Conservation (phyloP, 1,140 invertebrate species). For the Euglossa dilemma region DNA sequence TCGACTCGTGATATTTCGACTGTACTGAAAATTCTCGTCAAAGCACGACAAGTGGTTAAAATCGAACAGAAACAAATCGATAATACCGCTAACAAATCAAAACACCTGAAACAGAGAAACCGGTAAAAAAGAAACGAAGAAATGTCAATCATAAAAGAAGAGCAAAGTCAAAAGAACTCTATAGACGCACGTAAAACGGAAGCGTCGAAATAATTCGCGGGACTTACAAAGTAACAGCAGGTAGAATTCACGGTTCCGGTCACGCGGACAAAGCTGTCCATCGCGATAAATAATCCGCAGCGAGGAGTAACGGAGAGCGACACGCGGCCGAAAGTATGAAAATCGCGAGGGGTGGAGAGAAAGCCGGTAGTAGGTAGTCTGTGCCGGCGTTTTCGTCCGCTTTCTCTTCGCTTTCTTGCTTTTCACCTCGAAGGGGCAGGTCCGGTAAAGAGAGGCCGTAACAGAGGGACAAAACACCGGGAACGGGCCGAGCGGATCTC, state of each 20-base stretch:
- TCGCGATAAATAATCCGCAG: neutral
- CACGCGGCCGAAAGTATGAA: neutral
- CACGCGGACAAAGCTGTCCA: neutral
- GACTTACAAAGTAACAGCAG: too few relatives aligned
- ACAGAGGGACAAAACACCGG: constrained; percentile 37
- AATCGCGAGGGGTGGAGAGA: neutral
- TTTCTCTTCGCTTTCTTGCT: constrained; percentile 33
- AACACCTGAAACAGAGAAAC: too few relatives aligned
- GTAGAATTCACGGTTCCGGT: neutral
- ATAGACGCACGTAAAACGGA: neutral
- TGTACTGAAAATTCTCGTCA: too few relatives aligned
- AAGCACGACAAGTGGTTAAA: too few relatives aligned
- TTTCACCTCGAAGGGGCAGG: constrained; percentile 18
- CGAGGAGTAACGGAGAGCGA: neutral
- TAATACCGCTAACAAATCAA: too few relatives aligned
- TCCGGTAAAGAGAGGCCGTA: constrained; percentile 8
- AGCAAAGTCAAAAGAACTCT: neutral
- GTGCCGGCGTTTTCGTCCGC: constrained; percentile 11
- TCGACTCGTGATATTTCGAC: too few relatives aligned
- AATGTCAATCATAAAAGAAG: neutral
- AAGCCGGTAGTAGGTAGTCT: neutral
- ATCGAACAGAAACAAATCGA: too few relatives aligned
- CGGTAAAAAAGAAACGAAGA: too few relatives aligned
- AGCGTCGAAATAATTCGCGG: too few relatives aligned
- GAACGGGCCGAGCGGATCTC: constrained; percentile 32